Evolutionary conservation across 2,797 vertebrate genomes (phyloP).

Genomic region (Leptatherina wallacei): DNA sequence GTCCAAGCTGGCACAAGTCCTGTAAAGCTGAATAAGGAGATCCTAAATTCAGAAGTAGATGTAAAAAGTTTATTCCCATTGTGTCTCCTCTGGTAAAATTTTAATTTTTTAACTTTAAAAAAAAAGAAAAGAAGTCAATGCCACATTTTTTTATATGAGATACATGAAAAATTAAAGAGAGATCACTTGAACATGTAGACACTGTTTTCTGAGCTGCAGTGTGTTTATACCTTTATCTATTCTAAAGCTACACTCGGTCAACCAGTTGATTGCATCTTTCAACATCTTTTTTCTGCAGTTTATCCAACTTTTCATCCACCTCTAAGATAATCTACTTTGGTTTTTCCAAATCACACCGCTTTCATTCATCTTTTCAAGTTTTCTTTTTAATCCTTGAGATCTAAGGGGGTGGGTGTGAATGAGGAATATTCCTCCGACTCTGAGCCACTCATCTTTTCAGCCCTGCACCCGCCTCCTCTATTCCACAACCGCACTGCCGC

Average conservation of each 20-base stretch:
- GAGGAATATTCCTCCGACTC: slow-evolving; percentile 27
- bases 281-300: neutral
- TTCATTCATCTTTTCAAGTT: slow-evolving; percentile 13
- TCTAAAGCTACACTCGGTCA: too few relatives aligned
- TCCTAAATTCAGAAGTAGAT: too few relatives aligned
- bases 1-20: neutral
- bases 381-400: slow-evolving; percentile 17
- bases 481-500: slow-evolving; percentile 35
- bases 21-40: too few relatives aligned
- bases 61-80: neutral
- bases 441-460: slow-evolving; percentile 40
- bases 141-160: too few relatives aligned
- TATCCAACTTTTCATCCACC: neutral
- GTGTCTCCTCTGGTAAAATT: too few relatives aligned
- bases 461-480: slow-evolving; percentile 30
- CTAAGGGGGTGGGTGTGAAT: slow-evolving; percentile 34
- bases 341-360: neutral
- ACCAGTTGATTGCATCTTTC: neutral
- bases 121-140: too few relatives aligned
- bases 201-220: too few relatives aligned
- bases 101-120: too few relatives aligned
- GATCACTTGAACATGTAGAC: too few relatives aligned
- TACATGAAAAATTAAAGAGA: too few relatives aligned
- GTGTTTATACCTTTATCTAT: too few relatives aligned
- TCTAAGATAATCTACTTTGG: neutral